Percentiles rank a stretch among this genome's conserved stretches.
These are phyloP conservation scores for Rana temporaria DNA, from an alignment of 2,113 vertebrate species.

Conservation along the genomic window DNA sequence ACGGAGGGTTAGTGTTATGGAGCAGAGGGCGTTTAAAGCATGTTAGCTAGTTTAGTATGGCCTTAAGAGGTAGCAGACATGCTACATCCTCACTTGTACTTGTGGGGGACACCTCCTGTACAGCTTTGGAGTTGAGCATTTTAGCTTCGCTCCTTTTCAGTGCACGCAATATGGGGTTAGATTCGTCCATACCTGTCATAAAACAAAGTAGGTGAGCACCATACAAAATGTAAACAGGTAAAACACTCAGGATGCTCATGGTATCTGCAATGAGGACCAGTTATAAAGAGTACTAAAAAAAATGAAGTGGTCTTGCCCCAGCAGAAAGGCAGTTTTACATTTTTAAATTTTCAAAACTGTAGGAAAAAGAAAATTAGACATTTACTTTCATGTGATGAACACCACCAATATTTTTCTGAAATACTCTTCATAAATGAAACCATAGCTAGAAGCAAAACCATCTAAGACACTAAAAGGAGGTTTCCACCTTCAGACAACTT, in stretches of 20 bases:
- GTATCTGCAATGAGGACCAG: too few relatives aligned
- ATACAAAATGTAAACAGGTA: constrained; percentile 61
- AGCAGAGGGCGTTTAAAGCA: constrained; percentile 37
- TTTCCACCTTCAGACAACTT: too few relatives aligned
- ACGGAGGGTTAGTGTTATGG: constrained; percentile 59
- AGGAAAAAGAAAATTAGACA: too few relatives aligned
- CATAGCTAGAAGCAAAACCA: too few relatives aligned
- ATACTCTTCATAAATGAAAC: too few relatives aligned
- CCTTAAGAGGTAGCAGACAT: constrained; percentile 63
- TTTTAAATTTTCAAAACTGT: too few relatives aligned
- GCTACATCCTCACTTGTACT: constrained; percentile 82
- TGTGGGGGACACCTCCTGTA: constrained; percentile 83
- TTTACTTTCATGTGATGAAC: too few relatives aligned
- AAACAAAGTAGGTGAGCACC: constrained; percentile 76
- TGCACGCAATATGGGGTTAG: constrained; percentile 73
- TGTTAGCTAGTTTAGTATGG: constrained; percentile 59
- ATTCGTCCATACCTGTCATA: constrained; percentile 81
- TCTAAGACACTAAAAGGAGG: too few relatives aligned
- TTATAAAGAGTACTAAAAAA: too few relatives aligned
- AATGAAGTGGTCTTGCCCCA: too few relatives aligned
- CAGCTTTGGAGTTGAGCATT: constrained; percentile 84
- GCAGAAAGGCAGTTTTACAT: too few relatives aligned
- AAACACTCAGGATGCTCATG: not conserved
- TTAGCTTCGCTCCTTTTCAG: constrained; percentile 78
- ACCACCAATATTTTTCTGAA: too few relatives aligned